phyloP scores from a whole-genome alignment of 2,888 invertebrate genomes.

The Tenthredo amoena region DNA sequence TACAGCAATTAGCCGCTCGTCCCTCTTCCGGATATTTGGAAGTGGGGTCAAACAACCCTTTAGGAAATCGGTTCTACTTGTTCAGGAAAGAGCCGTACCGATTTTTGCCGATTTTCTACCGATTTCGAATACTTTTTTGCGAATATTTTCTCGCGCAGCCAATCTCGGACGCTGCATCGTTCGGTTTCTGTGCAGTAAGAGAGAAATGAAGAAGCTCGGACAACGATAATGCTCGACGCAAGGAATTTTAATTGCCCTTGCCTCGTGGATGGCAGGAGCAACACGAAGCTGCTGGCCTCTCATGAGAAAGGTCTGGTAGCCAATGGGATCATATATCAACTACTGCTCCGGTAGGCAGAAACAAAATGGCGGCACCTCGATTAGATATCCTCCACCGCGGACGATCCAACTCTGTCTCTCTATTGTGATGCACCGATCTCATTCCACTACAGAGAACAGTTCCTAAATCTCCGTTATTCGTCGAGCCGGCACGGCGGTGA shows the following conservation, averaged over 20 bases:
- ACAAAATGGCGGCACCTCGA: constrained; percentile 67
- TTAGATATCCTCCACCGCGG: constrained; percentile 48
- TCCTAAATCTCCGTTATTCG: constrained; percentile 12
- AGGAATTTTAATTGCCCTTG: constrained; percentile 74
- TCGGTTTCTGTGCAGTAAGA: constrained; percentile 26
- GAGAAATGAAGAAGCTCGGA: constrained; percentile 53
- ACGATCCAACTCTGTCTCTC: constrained; percentile 30
- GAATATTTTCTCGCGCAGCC: neutral
- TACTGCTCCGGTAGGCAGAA: constrained; percentile 72
- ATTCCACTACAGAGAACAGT: constrained; percentile 3
- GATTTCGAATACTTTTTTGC: neutral
- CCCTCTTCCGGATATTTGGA: neutral
- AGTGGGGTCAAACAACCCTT: neutral
- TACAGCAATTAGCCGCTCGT: constrained; percentile 12
- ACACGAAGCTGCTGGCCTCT: constrained; percentile 40
- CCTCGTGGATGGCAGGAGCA: constrained; percentile 49
- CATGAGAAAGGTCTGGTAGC: constrained; percentile 72
- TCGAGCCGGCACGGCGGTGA: neutral
- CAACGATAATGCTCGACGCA: constrained; percentile 67
- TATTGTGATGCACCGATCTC: constrained; percentile 22
- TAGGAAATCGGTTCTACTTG: neutral
- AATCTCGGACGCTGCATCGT: neutral
- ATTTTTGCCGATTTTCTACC: neutral
- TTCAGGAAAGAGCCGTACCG: neutral
- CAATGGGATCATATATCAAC: constrained; percentile 77